These are phyloP conservation scores for Kryphioiulus occultus DNA, from an alignment of 2,888 invertebrate species.

Conservation along the genomic window DNA sequence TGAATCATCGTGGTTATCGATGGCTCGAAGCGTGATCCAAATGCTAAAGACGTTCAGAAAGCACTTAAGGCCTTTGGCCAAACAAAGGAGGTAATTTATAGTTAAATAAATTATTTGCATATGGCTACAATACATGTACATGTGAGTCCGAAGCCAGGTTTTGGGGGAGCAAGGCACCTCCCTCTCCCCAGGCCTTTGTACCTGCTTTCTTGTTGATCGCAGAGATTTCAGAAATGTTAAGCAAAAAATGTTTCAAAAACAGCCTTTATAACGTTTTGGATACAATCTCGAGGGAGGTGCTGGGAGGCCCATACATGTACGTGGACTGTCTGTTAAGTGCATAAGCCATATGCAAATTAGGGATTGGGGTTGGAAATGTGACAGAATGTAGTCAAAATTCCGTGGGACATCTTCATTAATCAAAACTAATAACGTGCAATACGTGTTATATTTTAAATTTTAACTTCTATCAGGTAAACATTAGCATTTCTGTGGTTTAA, in stretches of 20 bases:
- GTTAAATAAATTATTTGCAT: conserved; percentile 12
- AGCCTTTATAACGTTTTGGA: not conserved
- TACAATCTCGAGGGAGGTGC: not conserved
- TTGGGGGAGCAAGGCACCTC: not conserved
- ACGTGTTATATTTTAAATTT: too few relatives aligned
- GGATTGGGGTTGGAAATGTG: not conserved
- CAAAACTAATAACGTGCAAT: not conserved
- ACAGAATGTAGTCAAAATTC: not conserved
- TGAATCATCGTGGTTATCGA: not conserved
- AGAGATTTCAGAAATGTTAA: not conserved
- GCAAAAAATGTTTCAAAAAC: not conserved
- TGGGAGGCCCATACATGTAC: too few relatives aligned
- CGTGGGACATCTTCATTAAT: not conserved
- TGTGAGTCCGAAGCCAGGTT: not conserved
- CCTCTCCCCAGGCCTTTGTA: not conserved
- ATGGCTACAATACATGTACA: too few relatives aligned
- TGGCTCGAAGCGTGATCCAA: not conserved
- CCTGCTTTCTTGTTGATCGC: not conserved
- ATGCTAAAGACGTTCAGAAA: not conserved
- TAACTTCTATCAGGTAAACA: too few relatives aligned
- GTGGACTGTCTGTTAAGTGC: not conserved
- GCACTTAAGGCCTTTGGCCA: not conserved
- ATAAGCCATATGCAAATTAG: not conserved
- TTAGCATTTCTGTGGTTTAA: too few relatives aligned
- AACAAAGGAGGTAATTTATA: conserved; percentile 11